A percentile compares a stretch with the other conserved stretches of the same genome.
Evolutionary conservation across 2,113 vertebrate species (phyloP).

Genomic region (Geothlypis trichas): DNA sequence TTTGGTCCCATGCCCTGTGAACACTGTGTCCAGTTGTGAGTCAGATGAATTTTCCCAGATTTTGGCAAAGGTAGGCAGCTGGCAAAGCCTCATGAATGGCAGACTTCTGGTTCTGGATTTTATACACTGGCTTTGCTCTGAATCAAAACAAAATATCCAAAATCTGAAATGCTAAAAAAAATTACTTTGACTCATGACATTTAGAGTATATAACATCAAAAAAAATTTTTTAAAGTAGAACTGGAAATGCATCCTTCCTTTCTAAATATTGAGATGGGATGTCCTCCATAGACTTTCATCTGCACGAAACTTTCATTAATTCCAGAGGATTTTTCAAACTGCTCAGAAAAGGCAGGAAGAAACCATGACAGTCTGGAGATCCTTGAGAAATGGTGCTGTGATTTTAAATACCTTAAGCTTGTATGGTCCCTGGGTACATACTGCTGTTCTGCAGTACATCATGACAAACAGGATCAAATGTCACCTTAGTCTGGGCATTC

Average conservation of each 20-base stretch:
- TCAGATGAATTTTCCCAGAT: slow-evolving; percentile 20
- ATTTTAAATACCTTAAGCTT: neutral
- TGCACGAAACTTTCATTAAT: neutral
- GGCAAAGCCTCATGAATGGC: neutral
- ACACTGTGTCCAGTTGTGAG: neutral
- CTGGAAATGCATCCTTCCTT: neutral
- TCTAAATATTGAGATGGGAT: neutral
- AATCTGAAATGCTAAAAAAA: neutral
- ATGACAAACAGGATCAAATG: neutral
- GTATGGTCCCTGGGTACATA: neutral
- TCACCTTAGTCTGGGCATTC: neutral
- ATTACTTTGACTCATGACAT: neutral
- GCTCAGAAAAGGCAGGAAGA: neutral
- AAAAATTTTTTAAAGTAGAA: neutral
- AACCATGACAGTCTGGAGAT: neutral
- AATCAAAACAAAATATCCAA: neutral
- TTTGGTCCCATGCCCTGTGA: neutral
- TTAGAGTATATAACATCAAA: neutral
- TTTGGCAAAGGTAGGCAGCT: neutral
- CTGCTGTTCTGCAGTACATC: neutral
- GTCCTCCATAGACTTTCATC: neutral
- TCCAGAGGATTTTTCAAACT: neutral
- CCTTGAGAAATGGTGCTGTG: neutral
- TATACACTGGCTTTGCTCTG: neutral
- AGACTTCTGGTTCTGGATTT: slow-evolving; percentile 26